Conservation (phyloP, 2,888 invertebrate species). For the Amaurobius ferox region DNA sequence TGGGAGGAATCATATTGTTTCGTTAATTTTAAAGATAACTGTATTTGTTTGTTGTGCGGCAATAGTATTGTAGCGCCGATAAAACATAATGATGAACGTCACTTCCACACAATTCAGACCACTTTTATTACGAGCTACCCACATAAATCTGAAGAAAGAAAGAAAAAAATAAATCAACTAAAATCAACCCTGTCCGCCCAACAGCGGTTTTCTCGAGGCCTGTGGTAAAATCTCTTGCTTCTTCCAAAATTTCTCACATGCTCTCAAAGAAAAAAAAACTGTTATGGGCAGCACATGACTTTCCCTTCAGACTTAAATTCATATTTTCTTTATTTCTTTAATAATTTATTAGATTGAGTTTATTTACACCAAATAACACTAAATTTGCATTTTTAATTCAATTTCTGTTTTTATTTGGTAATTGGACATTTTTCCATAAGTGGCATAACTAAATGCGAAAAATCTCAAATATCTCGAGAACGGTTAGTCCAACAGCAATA, state of each 20-base stretch:
- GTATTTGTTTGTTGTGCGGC: background rate
- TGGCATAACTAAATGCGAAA: too few species aligned
- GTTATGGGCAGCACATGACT: too few species aligned
- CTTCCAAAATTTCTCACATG: slow-evolving; percentile 15
- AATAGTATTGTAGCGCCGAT: background rate
- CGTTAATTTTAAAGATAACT: background rate
- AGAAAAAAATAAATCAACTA: background rate
- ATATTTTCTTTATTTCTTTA: too few species aligned
- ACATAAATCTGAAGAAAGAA: background rate
- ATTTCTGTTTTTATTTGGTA: too few species aligned
- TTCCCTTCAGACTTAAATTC: too few species aligned
- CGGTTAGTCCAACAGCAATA: too few species aligned
- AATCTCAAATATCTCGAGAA: too few species aligned
- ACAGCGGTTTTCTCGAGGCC: background rate
- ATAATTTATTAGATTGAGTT: too few species aligned
- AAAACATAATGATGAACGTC: background rate
- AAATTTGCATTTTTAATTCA: too few species aligned
- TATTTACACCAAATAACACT: too few species aligned
- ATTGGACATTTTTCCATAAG: too few species aligned
- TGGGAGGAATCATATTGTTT: background rate
- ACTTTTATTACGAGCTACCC: slow-evolving; percentile 17
- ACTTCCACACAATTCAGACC: slow-evolving; percentile 4
- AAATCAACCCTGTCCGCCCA: background rate
- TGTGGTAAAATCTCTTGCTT: slow-evolving; percentile 10
- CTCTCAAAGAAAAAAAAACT: too few species aligned